These are phyloP conservation scores for Synanthedon myopaeformis DNA, from an alignment of 2,888 invertebrate genomes.

Conservation along the genomic window DNA sequence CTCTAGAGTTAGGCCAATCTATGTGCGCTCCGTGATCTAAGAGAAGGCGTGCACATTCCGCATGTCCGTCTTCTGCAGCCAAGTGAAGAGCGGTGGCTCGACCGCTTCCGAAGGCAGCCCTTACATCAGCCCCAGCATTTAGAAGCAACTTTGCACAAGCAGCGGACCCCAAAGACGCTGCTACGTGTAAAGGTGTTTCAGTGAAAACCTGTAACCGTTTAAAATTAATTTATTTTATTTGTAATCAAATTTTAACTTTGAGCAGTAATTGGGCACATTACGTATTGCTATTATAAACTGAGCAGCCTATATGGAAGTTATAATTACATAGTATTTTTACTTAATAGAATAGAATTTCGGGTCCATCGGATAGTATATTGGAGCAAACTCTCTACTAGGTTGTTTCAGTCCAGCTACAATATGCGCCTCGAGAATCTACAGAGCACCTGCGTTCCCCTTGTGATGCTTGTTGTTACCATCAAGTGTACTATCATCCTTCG, in stretches of 20 bases:
- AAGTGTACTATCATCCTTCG: too few species aligned
- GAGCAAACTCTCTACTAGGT: too few species aligned
- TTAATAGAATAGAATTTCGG: too few species aligned
- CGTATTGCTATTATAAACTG: too few species aligned
- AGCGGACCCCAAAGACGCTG: conserved; percentile 79
- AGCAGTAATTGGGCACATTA: too few species aligned
- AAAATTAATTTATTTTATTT: not conserved
- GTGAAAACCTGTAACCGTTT: conserved; percentile 74
- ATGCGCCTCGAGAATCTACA: too few species aligned
- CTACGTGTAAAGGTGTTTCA: conserved; percentile 87
- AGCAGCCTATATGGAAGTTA: too few species aligned
- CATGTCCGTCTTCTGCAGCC: conserved; percentile 88
- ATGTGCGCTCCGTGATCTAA: conserved; percentile 81
- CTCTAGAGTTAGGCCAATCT: conserved; percentile 79
- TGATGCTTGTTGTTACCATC: too few species aligned
- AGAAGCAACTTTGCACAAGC: conserved; percentile 79
- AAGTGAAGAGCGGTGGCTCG: conserved; percentile 86
- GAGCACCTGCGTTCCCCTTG: too few species aligned
- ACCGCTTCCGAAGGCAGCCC: conserved; percentile 77
- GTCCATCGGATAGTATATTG: too few species aligned
- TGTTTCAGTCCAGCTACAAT: too few species aligned
- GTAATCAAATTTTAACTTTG: not conserved
- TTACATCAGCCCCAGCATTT: conserved; percentile 82
- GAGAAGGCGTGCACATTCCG: conserved; percentile 79
- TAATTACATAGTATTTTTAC: too few species aligned